phyloP scores from a whole-genome alignment of 2,797 vertebrate species.

The Gorsachius magnificus region DNA sequence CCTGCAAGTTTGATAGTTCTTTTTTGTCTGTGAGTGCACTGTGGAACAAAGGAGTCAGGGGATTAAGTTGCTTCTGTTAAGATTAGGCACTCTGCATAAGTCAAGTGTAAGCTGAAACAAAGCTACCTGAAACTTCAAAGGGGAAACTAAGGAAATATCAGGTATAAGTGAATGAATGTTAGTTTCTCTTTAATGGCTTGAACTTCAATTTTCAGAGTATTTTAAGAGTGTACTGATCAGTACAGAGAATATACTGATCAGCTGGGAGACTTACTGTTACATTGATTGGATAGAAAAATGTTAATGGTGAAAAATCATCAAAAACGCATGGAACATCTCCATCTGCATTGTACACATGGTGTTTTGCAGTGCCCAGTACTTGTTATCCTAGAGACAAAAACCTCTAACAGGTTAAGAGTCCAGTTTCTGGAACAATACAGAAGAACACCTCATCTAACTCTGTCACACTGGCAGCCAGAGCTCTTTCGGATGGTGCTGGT shows the following conservation, averaged over 20 bases:
- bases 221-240: not conserved
- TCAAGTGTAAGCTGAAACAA: not conserved
- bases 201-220: not conserved
- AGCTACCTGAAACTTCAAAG: not conserved
- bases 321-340: not conserved
- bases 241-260: not conserved
- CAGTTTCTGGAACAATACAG: not conserved
- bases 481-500: not conserved
- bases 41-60: not conserved
- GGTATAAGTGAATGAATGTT: not conserved
- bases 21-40: not conserved
- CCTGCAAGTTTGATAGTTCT: not conserved
- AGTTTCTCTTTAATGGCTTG: not conserved
- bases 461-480: not conserved
- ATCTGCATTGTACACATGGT: not conserved
- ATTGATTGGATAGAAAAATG: not conserved
- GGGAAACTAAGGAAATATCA: not conserved
- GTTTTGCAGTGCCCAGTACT: not conserved
- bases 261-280: not conserved
- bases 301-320: not conserved
- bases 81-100: not conserved
- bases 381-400: not conserved
- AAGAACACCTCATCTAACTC: not conserved
- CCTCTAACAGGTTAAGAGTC: not conserved
- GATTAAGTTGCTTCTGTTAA: not conserved